Percentiles rank a stretch among this genome's conserved stretches.
These are phyloP conservation scores for Polia nebulosa DNA, from an alignment of 2,888 invertebrate genomes.

Conservation along the genomic window DNA sequence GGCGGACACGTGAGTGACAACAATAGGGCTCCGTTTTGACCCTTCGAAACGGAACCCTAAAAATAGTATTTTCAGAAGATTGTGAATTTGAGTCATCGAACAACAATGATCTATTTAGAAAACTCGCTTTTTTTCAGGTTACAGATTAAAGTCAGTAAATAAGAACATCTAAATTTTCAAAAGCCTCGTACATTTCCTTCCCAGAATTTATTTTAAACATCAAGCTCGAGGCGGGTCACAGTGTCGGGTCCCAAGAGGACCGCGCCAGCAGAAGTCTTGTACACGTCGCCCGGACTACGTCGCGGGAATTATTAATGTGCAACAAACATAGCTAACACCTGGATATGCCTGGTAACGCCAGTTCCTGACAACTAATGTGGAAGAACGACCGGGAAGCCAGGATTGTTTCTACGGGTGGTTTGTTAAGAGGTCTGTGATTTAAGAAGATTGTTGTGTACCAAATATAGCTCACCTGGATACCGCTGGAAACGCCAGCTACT, in stretches of 20 bases:
- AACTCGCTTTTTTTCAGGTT: neutral
- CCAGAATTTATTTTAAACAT: conserved; percentile 28
- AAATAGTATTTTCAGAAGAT: too few relatives aligned
- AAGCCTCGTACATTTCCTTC: conserved; percentile 14
- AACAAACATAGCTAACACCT: conserved; percentile 60
- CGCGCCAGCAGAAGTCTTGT: conserved; percentile 43
- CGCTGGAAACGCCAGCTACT: too few relatives aligned
- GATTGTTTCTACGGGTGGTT: neutral
- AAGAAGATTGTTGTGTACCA: neutral
- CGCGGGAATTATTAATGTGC: conserved; percentile 70
- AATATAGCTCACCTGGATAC: neutral
- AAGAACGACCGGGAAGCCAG: conserved; percentile 8
- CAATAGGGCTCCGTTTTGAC: too few relatives aligned
- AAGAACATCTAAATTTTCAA: conserved; percentile 13
- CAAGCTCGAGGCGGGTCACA: conserved; percentile 10
- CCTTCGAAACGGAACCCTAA: too few relatives aligned
- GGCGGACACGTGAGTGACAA: too few relatives aligned
- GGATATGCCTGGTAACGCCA: conserved; percentile 33
- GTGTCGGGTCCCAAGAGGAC: conserved; percentile 31
- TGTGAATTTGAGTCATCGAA: too few relatives aligned
- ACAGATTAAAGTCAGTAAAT: neutral
- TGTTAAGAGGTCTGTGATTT: neutral
- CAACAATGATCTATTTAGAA: too few relatives aligned
- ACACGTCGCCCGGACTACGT: conserved; percentile 59
- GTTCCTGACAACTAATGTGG: conserved; percentile 22